phyloP scores from a whole-genome alignment of 2,113 vertebrate genomes.

The Myiagra hebetior region DNA sequence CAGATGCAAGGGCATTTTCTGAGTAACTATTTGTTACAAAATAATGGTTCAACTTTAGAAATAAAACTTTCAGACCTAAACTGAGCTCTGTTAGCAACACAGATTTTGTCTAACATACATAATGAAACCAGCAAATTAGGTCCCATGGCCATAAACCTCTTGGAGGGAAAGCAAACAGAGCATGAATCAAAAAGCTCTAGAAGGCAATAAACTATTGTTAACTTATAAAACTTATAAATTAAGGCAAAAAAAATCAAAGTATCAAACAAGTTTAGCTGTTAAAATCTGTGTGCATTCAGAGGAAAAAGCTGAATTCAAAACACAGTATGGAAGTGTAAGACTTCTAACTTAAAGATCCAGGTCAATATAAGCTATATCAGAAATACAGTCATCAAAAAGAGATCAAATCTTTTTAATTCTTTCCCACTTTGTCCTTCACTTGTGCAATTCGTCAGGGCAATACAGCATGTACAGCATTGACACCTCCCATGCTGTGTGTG shows the following conservation, averaged over 20 bases:
- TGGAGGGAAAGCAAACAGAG: slow-evolving; percentile 76
- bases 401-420: not conserved
- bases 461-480: not conserved
- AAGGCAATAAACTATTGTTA: slow-evolving; percentile 74
- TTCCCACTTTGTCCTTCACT: not conserved
- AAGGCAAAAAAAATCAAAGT: slow-evolving; percentile 64
- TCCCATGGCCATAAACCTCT: slow-evolving; percentile 78
- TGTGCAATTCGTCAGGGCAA: not conserved
- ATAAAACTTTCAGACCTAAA: slow-evolving; percentile 69
- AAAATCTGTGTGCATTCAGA: not conserved
- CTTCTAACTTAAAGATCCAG: not conserved
- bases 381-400: not conserved
- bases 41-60: slow-evolving; percentile 65
- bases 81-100: slow-evolving; percentile 70
- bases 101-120: slow-evolving; percentile 78
- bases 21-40: slow-evolving; percentile 70
- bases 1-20: slow-evolving; percentile 53
- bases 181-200: slow-evolving; percentile 78
- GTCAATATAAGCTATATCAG: not conserved
- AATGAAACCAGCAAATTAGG: slow-evolving; percentile 80
- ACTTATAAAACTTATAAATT: slow-evolving; percentile 75
- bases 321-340: not conserved
- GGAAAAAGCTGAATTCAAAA: not conserved
- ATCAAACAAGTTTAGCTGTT: slow-evolving; percentile 30
- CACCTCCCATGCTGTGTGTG: not conserved